A percentile compares a stretch with the other conserved stretches of the same genome.
phyloP scores from a whole-genome alignment of 1,140 invertebrate species.

The Teleogryllus occipitalis region DNA sequence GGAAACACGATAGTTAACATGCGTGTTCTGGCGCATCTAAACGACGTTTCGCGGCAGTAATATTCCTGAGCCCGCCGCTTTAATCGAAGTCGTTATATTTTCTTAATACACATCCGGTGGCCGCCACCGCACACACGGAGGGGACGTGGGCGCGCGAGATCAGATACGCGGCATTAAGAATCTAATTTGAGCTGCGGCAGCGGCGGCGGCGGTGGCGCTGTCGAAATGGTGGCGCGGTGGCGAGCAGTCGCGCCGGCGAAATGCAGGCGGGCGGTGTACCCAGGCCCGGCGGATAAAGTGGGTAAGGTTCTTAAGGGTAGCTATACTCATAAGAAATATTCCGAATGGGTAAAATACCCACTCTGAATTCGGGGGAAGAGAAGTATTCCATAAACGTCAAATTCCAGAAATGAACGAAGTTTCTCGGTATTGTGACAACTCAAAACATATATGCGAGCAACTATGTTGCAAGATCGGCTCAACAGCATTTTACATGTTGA shows the following conservation, averaged over 20 bases:
- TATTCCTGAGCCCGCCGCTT: not conserved
- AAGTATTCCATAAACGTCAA: too few relatives aligned
- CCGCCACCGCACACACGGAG: not conserved
- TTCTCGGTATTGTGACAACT: too few relatives aligned
- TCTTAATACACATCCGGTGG: constrained; percentile 3
- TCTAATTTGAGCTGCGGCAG: not conserved
- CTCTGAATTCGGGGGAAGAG: too few relatives aligned
- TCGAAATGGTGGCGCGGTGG: not conserved
- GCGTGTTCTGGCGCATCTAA: not conserved
- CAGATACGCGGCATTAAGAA: constrained; percentile 3
- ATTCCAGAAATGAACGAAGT: too few relatives aligned
- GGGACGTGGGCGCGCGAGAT: not conserved
- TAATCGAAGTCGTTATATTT: constrained; percentile 5
- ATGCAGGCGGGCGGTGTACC: too few relatives aligned
- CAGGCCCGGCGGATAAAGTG: too few relatives aligned
- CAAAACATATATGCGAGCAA: too few relatives aligned
- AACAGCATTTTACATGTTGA: too few relatives aligned
- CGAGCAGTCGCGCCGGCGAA: not conserved
- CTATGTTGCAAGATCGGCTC: too few relatives aligned
- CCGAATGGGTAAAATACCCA: too few relatives aligned
- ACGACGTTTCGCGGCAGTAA: not conserved
- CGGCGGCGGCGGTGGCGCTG: not conserved
- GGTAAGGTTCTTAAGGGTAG: too few relatives aligned
- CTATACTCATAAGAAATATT: too few relatives aligned
- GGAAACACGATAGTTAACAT: not conserved